Percentiles rank a stretch among this genome's conserved stretches.
These are phyloP conservation scores for Saturnia pavonia DNA, from an alignment of 2,888 invertebrate species.

Conservation along the genomic window DNA sequence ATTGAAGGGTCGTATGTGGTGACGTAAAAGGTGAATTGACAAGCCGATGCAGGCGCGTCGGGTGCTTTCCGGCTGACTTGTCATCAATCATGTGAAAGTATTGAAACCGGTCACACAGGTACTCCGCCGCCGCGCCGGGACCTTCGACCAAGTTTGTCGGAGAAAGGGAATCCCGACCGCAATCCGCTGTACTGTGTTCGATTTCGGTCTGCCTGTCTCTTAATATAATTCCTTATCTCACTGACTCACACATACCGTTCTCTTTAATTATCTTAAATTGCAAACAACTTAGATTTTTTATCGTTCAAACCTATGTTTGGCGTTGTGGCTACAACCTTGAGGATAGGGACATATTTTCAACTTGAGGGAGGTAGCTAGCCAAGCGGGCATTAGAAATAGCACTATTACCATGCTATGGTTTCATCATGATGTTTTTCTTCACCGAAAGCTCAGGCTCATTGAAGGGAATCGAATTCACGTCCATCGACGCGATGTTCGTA, in stretches of 20 bases:
- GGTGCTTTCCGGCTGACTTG: background rate
- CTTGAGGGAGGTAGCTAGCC: too few species aligned
- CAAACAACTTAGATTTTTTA: too few species aligned
- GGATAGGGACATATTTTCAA: too few species aligned
- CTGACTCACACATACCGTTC: background rate
- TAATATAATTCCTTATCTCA: background rate
- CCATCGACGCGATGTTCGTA: too few species aligned
- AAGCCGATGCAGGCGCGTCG: background rate
- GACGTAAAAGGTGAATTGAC: background rate
- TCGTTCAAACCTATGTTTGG: too few species aligned
- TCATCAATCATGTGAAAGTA: slow-evolving; percentile 6
- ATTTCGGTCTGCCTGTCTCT: background rate
- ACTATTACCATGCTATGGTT: too few species aligned
- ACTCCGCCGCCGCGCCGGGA: background rate
- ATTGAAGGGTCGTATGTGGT: background rate
- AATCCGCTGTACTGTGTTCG: slow-evolving; percentile 24
- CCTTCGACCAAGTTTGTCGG: background rate
- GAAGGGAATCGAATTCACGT: too few species aligned
- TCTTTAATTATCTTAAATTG: background rate
- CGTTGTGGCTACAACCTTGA: too few species aligned
- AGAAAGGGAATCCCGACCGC: slow-evolving; percentile 11
- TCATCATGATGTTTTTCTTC: too few species aligned
- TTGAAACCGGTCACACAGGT: background rate
- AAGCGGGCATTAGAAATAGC: too few species aligned
- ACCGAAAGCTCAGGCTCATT: too few species aligned